Conservation (phyloP, 1,140 invertebrate species). For the Diabrotica undecimpunctata region DNA sequence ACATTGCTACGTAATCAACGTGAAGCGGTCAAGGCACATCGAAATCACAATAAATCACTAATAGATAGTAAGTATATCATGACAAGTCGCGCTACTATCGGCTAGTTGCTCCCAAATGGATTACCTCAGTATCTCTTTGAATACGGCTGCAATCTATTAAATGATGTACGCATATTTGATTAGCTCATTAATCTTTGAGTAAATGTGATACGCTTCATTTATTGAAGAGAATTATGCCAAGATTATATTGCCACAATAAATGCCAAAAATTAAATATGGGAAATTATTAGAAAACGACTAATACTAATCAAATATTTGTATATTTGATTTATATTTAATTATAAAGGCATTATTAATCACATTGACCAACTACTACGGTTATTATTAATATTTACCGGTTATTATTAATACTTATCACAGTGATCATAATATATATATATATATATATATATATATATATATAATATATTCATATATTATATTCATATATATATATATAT, state of each 20-base stretch:
- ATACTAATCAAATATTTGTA: too few relatives aligned
- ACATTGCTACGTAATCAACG: constrained; percentile 4
- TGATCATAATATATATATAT: too few relatives aligned
- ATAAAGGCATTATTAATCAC: too few relatives aligned
- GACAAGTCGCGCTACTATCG: constrained; percentile 9
- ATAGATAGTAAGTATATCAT: constrained; percentile 13
- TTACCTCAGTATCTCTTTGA: constrained; percentile 12
- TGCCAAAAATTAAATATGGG: too few relatives aligned
- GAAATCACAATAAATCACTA: constrained; percentile 9
- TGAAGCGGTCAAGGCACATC: not conserved
- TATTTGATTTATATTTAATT: too few relatives aligned
- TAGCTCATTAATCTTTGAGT: constrained; percentile 4
- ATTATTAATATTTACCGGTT: too few relatives aligned
- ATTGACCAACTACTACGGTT: too few relatives aligned
- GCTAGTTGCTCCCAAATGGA: constrained; percentile 6
- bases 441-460: too few relatives aligned
- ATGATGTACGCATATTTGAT: constrained; percentile 7
- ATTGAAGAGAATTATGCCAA: not conserved
- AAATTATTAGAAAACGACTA: too few relatives aligned
- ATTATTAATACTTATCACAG: too few relatives aligned
- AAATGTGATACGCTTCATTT: not conserved
- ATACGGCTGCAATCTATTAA: constrained; percentile 8
- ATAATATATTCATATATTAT: too few relatives aligned
- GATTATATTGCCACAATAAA: not conserved
- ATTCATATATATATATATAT: too few relatives aligned